Evolutionary conservation across 2,797 vertebrate genomes (phyloP), one percentile per base, ranked within the genome.

Genomic region (Heterohyrax brucei): DNA sequence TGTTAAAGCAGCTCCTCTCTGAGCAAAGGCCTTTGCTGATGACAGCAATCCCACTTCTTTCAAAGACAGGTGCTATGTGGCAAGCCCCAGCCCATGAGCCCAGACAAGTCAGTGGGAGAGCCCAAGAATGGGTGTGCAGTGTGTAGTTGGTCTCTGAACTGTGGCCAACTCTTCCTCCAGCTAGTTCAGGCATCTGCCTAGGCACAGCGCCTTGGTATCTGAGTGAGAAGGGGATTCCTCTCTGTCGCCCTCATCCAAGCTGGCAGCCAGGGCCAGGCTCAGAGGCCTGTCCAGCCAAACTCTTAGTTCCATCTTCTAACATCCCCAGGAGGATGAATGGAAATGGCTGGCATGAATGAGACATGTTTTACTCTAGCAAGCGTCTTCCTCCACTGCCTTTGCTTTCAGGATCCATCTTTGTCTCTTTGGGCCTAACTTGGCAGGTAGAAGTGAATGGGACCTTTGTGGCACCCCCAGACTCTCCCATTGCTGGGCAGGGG

Each of bases 131-230:
- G 80, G 75, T 5, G 5, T 7, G 19, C 12, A 12, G 76, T 61
- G 75, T 12, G 44, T n/a, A 7, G 39, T 82, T 18, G 78, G 46
- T 85, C 93, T 91, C 93, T 44, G 87, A 72, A 62, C 78, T 39
- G 7, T 87, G 0, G 92, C 97, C 96, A 96, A 66, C 24, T 28
- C 81, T 61, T 93, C 66, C 82, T 91, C 64, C 46, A 21, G 82
- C 97, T 48, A 89, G 96, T 84, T 91, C 68, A 28, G 95, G 94
- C 96, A 64, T 48, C 84, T 56, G 91, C 70, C 81, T 50, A 95
- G 46, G 83, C 95, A 8, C 89, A 96, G 91, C 96, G 93, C 94
- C 97, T 95, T 72, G 89, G 93, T 76, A 88, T 95, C 89, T 87
- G 76, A 61, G 68, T 18, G 78, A 90, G 83, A 64, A 77, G 77